A percentile compares a stretch with the other conserved stretches of the same genome.
Evolutionary conservation across 2,888 invertebrate species (phyloP).

Genomic region (Deilephila elpenor): DNA sequence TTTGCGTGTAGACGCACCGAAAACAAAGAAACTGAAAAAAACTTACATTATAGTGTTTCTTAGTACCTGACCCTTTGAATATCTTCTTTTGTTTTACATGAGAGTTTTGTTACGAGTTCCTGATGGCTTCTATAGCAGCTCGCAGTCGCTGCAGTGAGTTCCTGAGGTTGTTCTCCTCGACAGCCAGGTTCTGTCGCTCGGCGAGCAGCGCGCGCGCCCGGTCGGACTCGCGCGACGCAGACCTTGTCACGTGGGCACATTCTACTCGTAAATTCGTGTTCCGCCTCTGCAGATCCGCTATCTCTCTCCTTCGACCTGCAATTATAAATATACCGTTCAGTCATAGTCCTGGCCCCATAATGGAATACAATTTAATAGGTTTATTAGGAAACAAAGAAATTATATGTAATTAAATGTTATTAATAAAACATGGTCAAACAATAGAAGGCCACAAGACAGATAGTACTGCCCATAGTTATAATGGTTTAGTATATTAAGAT

Average conservation of each 20-base stretch:
- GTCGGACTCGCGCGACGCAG: constrained; percentile 72
- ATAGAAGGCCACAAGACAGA: no score
- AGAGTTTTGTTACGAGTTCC: constrained; percentile 39
- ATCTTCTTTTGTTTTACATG: no score
- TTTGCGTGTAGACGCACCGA: no score
- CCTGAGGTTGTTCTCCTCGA: constrained; percentile 60
- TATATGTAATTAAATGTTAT: no score
- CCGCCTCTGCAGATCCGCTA: constrained; percentile 71
- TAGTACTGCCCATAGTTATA: no score
- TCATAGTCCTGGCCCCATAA: no score
- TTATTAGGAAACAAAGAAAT: no score
- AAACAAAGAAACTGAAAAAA: no score
- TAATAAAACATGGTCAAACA: no score
- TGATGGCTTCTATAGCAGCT: constrained; percentile 58
- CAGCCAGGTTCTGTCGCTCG: constrained; percentile 63
- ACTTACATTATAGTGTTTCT: no score
- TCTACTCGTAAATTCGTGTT: constrained; percentile 79
- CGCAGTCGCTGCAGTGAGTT: constrained; percentile 58
- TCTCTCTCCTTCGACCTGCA: constrained; percentile 79
- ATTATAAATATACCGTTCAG: not conserved
- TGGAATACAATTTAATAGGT: no score
- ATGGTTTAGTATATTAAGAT: not conserved
- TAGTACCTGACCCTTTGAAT: no score
- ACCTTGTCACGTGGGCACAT: constrained; percentile 75
- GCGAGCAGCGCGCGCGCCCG: constrained; percentile 68